Evolutionary conservation across 2,113 vertebrate genomes (phyloP).

Genomic region (Anthoscopus minutus): DNA sequence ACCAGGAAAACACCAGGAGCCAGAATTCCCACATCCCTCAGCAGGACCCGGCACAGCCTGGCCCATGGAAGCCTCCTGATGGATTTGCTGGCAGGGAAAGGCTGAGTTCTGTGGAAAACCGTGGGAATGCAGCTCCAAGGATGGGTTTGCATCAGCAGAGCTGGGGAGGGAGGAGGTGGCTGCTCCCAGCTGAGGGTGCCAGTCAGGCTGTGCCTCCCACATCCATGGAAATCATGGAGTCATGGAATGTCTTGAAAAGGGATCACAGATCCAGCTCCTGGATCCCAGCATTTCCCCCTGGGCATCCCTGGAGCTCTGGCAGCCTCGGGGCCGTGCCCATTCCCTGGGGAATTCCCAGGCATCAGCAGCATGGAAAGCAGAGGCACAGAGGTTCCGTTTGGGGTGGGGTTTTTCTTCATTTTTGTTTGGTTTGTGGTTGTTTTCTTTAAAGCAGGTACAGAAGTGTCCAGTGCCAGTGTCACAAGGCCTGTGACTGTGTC

Average conservation of each 20-base stretch:
- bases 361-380: too few relatives aligned
- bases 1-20: not conserved
- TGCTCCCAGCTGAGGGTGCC: not conserved
- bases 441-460: too few relatives aligned
- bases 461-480: too few relatives aligned
- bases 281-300: not conserved
- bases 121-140: not conserved
- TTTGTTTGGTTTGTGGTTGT: too few relatives aligned
- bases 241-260: not conserved
- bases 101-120: not conserved
- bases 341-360: too few relatives aligned
- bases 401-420: too few relatives aligned
- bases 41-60: not conserved
- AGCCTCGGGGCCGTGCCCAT: too few relatives aligned
- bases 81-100: not conserved
- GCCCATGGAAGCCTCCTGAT: not conserved
- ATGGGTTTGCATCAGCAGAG: not conserved
- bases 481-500: too few relatives aligned
- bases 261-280: not conserved
- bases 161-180: not conserved
- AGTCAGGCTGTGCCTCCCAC: not conserved
- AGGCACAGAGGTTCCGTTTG: too few relatives aligned
- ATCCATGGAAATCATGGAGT: not conserved
- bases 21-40: fast-evolving
- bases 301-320: too few relatives aligned